Conservation (phyloP, 2,888 invertebrate genomes). For the Eristalis intricaria region DNA sequence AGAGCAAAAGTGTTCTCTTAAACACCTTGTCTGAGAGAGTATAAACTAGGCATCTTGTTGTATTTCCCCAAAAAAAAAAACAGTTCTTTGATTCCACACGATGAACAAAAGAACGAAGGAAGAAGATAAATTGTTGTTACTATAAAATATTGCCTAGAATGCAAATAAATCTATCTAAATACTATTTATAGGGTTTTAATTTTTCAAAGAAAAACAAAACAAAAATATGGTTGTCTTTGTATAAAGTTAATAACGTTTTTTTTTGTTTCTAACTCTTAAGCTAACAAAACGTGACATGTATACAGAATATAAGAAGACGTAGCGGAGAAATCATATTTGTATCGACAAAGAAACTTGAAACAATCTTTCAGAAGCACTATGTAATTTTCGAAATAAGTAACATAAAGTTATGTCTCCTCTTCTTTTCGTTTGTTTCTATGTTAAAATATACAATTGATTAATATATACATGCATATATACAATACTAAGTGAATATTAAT, state of each 20-base stretch:
- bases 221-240: constrained; percentile 60
- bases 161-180: constrained; percentile 19
- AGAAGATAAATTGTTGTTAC: constrained; percentile 17
- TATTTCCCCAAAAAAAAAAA: constrained; percentile 2
- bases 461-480: constrained; percentile 43
- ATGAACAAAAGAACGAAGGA: neutral
- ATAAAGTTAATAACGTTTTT: constrained; percentile 48
- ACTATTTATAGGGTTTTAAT: constrained; percentile 34
- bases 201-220: constrained; percentile 37
- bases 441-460: constrained; percentile 16
- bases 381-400: constrained; percentile 45
- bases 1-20: constrained; percentile 9
- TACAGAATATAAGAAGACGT: neutral
- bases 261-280: constrained; percentile 31
- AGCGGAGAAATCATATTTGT: constrained; percentile 37
- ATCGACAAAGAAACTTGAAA: constrained; percentile 65
- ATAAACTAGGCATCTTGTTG: constrained; percentile 44
- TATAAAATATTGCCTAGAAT: constrained; percentile 3
- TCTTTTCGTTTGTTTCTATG: constrained; percentile 19
- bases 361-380: constrained; percentile 70
- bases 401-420: constrained; percentile 12
- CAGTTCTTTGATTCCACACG: constrained; percentile 6
- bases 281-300: constrained; percentile 25
- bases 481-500: constrained; percentile 50
- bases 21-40: constrained; percentile 39